Evolutionary conservation across 53 echinoderm and acorn worm species (phyloP).

Genomic region (Echinometra lucunter): DNA sequence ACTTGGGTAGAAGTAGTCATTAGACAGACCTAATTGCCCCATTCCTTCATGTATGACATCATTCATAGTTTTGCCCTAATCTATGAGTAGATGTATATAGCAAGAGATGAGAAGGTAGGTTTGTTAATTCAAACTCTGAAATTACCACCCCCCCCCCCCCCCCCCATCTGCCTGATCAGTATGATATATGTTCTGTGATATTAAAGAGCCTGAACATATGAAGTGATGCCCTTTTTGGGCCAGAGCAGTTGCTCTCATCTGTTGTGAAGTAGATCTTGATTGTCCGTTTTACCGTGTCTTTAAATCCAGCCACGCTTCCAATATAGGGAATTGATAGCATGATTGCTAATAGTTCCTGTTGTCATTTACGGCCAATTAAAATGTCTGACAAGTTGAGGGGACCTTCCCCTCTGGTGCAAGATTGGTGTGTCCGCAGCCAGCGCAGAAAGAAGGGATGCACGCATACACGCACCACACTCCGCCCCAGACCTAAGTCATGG

Average conservation of each 20-base stretch:
- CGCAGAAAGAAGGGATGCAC: not conserved
- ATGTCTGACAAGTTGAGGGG: conserved; percentile 62
- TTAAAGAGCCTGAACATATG: not conserved
- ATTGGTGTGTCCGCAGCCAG: conserved; percentile 7
- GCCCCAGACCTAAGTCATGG: not conserved
- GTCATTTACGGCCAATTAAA: conserved; percentile 65
- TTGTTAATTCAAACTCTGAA: no score
- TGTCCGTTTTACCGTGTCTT: not conserved
- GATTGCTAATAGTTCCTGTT: conserved; percentile 64
- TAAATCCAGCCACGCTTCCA: not conserved
- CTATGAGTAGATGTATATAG: not conserved
- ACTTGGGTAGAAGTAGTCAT: not conserved
- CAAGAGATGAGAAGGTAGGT: not conserved
- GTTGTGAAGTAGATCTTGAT: not conserved
- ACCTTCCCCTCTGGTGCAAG: conserved; percentile 42
- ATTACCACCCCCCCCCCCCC: no score
- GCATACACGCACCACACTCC: not conserved
- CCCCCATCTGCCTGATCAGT: not conserved
- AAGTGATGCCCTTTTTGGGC: not conserved
- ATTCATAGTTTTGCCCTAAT: not conserved
- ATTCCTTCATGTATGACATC: not conserved
- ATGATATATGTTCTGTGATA: not conserved
- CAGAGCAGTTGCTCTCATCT: not conserved
- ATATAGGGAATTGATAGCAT: conserved; percentile 34
- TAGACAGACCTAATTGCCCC: not conserved